phyloP scores from a whole-genome alignment of 23 tunicate genomes.

The Halocynthia aurantium region DNA sequence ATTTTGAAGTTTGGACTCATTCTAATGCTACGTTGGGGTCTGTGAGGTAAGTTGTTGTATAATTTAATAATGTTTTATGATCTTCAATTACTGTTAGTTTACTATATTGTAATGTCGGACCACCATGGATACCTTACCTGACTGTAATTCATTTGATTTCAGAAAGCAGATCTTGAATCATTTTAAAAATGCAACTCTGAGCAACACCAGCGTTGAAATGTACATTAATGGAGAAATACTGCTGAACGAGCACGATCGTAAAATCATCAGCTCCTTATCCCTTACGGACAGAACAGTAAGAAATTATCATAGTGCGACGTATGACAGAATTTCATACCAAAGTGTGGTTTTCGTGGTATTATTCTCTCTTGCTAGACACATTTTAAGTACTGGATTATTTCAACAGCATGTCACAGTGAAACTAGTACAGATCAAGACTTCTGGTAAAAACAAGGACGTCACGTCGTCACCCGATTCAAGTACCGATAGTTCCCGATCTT shows the following conservation, averaged over 20 bases:
- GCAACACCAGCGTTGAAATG: constrained; percentile 22
- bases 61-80: not conserved
- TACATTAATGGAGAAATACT: constrained; percentile 21
- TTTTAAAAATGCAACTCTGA: constrained; percentile 15
- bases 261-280: constrained; percentile 8
- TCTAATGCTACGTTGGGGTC: constrained; percentile 22
- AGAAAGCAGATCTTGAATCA: constrained; percentile 21
- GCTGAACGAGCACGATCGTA: constrained; percentile 6
- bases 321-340: too few relatives aligned
- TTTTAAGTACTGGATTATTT: not conserved
- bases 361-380: not conserved
- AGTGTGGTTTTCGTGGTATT: too few relatives aligned
- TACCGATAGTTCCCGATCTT: constrained; percentile 22
- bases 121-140: too few relatives aligned
- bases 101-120: not conserved
- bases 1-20: constrained; percentile 30
- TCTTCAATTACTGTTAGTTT: not conserved
- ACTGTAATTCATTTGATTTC: not conserved
- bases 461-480: constrained; percentile 28
- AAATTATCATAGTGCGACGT: not conserved
- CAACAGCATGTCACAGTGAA: constrained; percentile 23
- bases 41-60: constrained; percentile 17
- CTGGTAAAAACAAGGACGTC: constrained; percentile 8
- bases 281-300: constrained; percentile 19
- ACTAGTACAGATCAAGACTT: not conserved